These are phyloP conservation scores for Zaprionus lachaisei DNA, from an alignment of 1,140 invertebrate species.

Conservation along the genomic window DNA sequence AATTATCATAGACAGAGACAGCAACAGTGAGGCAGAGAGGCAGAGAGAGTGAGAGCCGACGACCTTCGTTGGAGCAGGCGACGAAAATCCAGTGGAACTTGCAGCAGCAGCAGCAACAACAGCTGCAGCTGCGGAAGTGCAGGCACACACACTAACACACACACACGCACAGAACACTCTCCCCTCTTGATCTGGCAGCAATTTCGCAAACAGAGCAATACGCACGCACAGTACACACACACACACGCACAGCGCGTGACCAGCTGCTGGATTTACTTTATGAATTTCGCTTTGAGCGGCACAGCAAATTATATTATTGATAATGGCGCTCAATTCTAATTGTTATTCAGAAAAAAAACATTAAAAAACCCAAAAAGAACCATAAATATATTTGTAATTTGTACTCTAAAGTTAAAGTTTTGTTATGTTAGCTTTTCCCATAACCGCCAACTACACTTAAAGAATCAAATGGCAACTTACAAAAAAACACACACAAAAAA, in stretches of 20 bases:
- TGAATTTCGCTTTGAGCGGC: slow-evolving; percentile 53
- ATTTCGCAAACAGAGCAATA: slow-evolving; percentile 32
- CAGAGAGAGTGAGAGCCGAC: slow-evolving; percentile 8
- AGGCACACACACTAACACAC: slow-evolving; percentile 29
- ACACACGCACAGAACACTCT: slow-evolving; percentile 5
- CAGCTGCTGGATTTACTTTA: slow-evolving; percentile 58
- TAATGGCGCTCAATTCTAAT: slow-evolving; percentile 53
- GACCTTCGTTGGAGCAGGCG: slow-evolving; percentile 64
- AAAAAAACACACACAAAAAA: slow-evolving; percentile 48
- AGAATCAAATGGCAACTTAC: background rate
- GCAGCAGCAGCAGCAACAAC: slow-evolving; percentile 46
- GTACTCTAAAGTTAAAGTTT: slow-evolving; percentile 72
- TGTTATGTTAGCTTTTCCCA: slow-evolving; percentile 79
- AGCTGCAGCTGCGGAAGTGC: slow-evolving; percentile 65
- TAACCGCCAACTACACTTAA: slow-evolving; percentile 1
- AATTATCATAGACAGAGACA: slow-evolving; percentile 34
- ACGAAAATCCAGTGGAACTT: slow-evolving; percentile 53
- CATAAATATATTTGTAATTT: slow-evolving; percentile 49
- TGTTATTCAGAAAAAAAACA: slow-evolving; percentile 39
- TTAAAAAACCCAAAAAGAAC: slow-evolving; percentile 5
- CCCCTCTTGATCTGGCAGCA: slow-evolving; percentile 39
- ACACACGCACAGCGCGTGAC: slow-evolving; percentile 62
- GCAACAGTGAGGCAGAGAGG: slow-evolving; percentile 4
- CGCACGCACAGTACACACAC: slow-evolving; percentile 19
- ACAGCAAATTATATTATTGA: slow-evolving; percentile 60